phyloP scores from a whole-genome alignment of 2,797 vertebrate genomes.

The Pseudochromis fuscus region DNA sequence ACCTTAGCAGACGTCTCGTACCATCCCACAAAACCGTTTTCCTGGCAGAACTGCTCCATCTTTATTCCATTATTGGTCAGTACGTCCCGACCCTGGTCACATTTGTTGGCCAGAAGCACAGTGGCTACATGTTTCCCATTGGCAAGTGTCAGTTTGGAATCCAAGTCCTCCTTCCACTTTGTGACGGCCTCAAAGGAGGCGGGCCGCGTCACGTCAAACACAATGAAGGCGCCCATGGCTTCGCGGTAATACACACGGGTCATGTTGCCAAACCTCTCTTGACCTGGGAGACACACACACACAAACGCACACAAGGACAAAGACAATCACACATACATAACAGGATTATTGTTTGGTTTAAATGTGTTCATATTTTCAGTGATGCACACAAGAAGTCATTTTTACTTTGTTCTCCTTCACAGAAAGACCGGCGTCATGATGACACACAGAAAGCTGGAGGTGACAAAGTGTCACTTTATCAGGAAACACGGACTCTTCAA shows the following conservation, averaged over 20 bases:
- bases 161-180: slow-evolving; percentile 99
- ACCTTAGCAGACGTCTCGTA: slow-evolving; percentile 99
- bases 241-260: slow-evolving; percentile 98
- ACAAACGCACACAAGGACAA: not conserved
- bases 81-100: slow-evolving; percentile 93
- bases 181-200: slow-evolving; percentile 96
- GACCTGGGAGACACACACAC: slow-evolving; percentile 83
- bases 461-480: not conserved
- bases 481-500: not conserved
- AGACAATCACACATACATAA: not conserved
- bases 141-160: slow-evolving; percentile 96
- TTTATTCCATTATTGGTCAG: slow-evolving; percentile 93
- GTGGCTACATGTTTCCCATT: slow-evolving; percentile 93
- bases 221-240: slow-evolving; percentile 97
- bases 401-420: not conserved
- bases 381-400: slow-evolving; percentile 3
- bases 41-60: slow-evolving; percentile 99
- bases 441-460: not conserved
- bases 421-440: not conserved
- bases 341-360: not conserved
- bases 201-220: slow-evolving; percentile 96
- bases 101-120: slow-evolving; percentile 97
- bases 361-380: not conserved
- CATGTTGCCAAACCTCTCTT: slow-evolving; percentile 99
- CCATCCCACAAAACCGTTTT: slow-evolving; percentile 96